phyloP scores from a whole-genome alignment of 1,140 invertebrate species.

The Oppia nitens region DNA sequence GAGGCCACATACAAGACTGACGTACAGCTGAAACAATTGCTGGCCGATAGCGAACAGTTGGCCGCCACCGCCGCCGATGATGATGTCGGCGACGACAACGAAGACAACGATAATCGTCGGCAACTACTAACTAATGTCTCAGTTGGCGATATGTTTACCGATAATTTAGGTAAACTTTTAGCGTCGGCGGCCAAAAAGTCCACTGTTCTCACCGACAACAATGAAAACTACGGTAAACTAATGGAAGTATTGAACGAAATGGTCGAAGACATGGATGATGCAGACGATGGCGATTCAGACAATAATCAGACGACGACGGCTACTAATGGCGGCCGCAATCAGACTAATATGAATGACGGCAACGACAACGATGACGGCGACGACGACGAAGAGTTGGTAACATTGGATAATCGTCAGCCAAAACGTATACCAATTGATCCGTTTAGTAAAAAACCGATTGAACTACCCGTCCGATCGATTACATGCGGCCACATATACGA shows the following conservation, averaged over 20 bases:
- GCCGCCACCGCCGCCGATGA: background rate
- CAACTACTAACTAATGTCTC: no score
- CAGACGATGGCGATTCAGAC: background rate
- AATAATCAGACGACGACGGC: no score
- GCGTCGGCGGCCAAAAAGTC: background rate
- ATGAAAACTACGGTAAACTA: background rate
- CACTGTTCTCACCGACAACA: background rate
- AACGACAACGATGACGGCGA: background rate
- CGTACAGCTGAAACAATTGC: background rate
- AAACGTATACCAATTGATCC: conserved; percentile 14
- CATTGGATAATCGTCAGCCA: background rate
- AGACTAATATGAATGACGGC: background rate
- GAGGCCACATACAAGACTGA: background rate
- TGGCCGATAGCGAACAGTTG: background rate
- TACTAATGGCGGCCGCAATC: background rate
- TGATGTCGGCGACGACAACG: background rate
- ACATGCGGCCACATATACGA: conserved; percentile 14
- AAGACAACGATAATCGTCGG: background rate
- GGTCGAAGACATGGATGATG: background rate
- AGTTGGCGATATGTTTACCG: no score
- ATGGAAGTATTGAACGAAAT: background rate
- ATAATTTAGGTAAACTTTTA: no score
- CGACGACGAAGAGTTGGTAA: background rate
- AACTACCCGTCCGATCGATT: background rate
- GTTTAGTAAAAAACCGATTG: conserved; percentile 2